These are phyloP conservation scores for Lanius collurio DNA, from an alignment of 2,113 vertebrate genomes.

Conservation along the genomic window DNA sequence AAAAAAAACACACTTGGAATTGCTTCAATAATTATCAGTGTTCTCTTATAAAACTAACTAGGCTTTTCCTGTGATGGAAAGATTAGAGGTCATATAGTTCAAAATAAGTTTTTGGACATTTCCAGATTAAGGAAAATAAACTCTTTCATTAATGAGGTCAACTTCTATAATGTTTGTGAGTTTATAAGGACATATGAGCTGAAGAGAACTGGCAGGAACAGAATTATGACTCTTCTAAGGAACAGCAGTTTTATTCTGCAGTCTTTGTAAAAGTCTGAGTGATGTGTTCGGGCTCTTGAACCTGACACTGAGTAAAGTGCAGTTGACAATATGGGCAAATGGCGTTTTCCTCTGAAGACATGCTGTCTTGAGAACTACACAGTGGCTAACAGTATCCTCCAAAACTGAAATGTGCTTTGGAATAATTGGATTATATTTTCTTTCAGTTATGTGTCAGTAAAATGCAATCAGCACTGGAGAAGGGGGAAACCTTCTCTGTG, in stretches of 20 bases:
- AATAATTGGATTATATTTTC: background rate
- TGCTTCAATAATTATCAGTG: conserved; percentile 30
- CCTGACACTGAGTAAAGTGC: background rate
- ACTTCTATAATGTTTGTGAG: background rate
- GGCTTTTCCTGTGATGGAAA: conserved; percentile 53
- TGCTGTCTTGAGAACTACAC: background rate
- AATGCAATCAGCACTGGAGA: background rate
- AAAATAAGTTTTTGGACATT: background rate
- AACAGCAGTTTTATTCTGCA: background rate
- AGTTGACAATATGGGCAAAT: background rate
- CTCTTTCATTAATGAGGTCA: conserved; percentile 14
- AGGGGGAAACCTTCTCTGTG: background rate
- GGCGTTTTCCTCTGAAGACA: background rate
- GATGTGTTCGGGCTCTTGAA: background rate
- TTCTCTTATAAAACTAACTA: conserved; percentile 57
- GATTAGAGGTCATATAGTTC: conserved; percentile 48
- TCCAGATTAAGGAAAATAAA: conserved; percentile 29
- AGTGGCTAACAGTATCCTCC: background rate
- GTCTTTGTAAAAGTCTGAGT: background rate
- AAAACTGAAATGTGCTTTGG: background rate
- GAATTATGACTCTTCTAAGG: background rate
- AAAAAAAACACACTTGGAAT: conserved; percentile 11
- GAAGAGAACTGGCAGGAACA: background rate
- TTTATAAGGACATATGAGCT: background rate
- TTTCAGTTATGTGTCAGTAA: background rate